phyloP scores from a whole-genome alignment of 2,113 vertebrate genomes.

The Bucco capensis region DNA sequence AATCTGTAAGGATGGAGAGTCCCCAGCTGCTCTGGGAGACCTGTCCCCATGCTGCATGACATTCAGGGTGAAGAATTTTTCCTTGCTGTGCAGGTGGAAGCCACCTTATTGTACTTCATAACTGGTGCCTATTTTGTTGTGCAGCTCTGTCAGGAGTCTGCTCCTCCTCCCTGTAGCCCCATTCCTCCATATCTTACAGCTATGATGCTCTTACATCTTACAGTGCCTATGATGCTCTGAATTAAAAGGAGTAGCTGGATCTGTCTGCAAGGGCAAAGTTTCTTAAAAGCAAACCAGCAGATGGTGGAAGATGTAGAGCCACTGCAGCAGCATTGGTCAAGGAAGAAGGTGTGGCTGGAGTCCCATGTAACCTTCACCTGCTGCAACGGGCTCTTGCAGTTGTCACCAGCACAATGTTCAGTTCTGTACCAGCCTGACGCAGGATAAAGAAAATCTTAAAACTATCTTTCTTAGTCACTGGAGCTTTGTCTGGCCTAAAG shows the following conservation, averaged over 20 bases:
- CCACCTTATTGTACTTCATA: not conserved
- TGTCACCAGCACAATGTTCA: not conserved
- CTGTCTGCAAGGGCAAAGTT: not conserved
- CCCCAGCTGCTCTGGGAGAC: not conserved
- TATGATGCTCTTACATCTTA: too few relatives aligned
- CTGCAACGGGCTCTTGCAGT: not conserved
- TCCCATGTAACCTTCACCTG: not conserved
- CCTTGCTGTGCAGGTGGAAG: not conserved
- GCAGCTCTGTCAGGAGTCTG: not conserved
- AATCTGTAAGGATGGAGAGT: not conserved
- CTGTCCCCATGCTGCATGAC: rapidly evolving
- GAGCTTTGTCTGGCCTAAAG: not conserved
- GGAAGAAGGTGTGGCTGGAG: not conserved
- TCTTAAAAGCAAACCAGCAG: not conserved
- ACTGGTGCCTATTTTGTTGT: not conserved
- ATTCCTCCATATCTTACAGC: not conserved
- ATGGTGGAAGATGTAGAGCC: not conserved
- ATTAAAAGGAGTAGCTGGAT: not conserved
- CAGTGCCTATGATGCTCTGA: not conserved
- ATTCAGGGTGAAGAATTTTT: not conserved
- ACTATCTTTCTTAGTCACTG: not conserved
- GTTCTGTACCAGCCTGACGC: not conserved
- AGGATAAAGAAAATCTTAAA: not conserved
- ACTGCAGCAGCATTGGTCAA: not conserved
- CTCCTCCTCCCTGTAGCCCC: not conserved